A percentile compares a stretch with the other conserved stretches of the same genome.
phyloP scores from a whole-genome alignment of 2,797 vertebrate genomes.

The Morelia viridis region DNA sequence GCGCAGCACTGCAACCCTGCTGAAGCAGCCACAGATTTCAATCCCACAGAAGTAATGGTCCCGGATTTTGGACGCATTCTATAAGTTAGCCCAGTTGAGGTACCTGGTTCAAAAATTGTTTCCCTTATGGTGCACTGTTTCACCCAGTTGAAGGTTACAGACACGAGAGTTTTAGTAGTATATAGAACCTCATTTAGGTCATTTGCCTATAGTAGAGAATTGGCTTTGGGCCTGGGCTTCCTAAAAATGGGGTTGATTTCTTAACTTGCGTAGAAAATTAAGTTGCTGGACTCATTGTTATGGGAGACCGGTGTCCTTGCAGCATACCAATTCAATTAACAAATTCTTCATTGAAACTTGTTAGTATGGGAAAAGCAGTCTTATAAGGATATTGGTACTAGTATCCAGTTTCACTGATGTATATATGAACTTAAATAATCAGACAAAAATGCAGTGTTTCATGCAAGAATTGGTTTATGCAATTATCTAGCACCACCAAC shows the following conservation, averaged over 20 bases:
- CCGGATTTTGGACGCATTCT: too few relatives aligned
- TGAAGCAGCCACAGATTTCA: too few relatives aligned
- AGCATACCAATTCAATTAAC: not conserved
- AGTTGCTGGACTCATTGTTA: not conserved
- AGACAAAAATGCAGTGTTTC: conserved; percentile 4
- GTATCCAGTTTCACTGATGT: not conserved
- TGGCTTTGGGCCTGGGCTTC: not conserved
- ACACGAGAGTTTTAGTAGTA: too few relatives aligned
- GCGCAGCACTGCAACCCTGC: too few relatives aligned
- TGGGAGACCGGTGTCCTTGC: not conserved
- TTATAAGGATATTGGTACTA: not conserved
- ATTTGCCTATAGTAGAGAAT: not conserved
- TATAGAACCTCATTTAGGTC: not conserved
- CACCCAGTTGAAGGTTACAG: too few relatives aligned
- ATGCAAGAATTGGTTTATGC: conserved; percentile 2
- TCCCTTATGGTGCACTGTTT: too few relatives aligned
- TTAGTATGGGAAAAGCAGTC: not conserved
- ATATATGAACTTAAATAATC: not conserved
- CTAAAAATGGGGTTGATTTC: not conserved
- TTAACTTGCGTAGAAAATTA: not conserved
- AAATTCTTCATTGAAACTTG: not conserved
- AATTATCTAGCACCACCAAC: conserved; percentile 37
- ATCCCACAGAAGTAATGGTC: too few relatives aligned
- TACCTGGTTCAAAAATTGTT: too few relatives aligned
- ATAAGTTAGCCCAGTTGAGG: too few relatives aligned